Evolutionary conservation across 2,888 invertebrate species (phyloP), one percentile per base, ranked within the genome.

Genomic region (Pheosia tremula): DNA sequence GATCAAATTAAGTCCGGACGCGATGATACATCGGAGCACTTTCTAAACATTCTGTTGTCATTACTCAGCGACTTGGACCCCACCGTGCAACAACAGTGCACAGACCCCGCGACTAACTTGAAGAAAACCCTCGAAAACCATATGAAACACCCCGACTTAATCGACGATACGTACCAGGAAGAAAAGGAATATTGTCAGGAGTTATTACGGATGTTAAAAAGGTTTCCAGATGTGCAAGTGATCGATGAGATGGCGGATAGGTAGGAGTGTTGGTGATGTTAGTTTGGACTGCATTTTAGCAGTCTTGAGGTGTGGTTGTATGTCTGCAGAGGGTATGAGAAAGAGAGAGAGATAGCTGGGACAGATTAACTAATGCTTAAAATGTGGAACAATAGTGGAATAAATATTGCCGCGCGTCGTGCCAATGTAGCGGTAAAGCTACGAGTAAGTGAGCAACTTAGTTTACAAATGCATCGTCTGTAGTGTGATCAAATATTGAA

Each of bases 181-280:
- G 91, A 92, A 43, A 85, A 83, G 50, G 84, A 88, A 5, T 83
- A 83, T 58, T 88, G 89, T 45, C 68, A 77, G 5, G 78, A 81
- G 0, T 64, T 90, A 5, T 41, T 88, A 10, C 78, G 68, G 10
- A 64, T 83, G 6, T 80, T 86, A 53, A 60, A 67, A 0, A 60
- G 69, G n/a, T 70, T 60, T 36, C 69, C 77, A 0, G 56, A 63
- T 24, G 24, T 24, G 24, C 24, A 24, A 4, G 80, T 56, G 3
- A 61, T 72, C 0, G 68, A 78, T 0, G 84, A 85, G 10, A 79
- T 78, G 3, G 86, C 86, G 0, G 90, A 90, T 66, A 85, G 91
- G 74, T 91, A 89, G 41, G 41, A 41, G 41, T 41, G 6, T 41
- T 41, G 41, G 5, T 8, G 41, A 41, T 41, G 41, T 41, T 1